Base-by-base conservation (phyloP, 2,113 vertebrate genomes). In the Todiramphus saurophagus region DNA sequence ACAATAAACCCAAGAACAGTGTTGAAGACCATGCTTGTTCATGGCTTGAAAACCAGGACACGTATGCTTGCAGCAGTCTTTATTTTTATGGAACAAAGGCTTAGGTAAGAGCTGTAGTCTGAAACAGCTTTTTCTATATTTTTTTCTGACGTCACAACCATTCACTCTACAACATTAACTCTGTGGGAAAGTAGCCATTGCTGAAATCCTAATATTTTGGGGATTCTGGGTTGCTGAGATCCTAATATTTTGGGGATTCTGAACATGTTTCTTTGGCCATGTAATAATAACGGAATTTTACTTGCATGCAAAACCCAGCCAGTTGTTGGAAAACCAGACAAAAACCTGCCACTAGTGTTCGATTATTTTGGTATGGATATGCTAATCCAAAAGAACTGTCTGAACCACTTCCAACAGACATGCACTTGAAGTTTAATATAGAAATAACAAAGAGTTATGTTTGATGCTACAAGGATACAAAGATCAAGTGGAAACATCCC, bases 101-200 rank as follows among this genome's bases (percentile, higher is more conserved):
- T 41, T 74, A 60, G 9, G 20, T 77, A 74, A 55, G 72, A 76
- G 14, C 85, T 79, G 24, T 73, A 37, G 15, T 27, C 28, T 77
- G 39, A 75, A 69, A 66, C 4, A 56, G 6, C 2, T 70, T 84
- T 88, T 88, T 7, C 9, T 63, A 1, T 72, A 12, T 73, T 66
- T 78, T 76, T 77, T 89, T 81, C 60, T 87, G 18, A 58, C 17
- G 28, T 58, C 21, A 11, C 16, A 55, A 37, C 24, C 8, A 63
- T 50, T 94, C 20, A 60, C 4, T 50, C 33, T 58, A 33, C 4
- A 75, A 7, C 11, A 73, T 51, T 76, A 87, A 31, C 11, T 94
- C 18, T 82, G 7, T 4, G 11, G 11, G 8, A 79, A 58, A 58
- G 20, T 41, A 41, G 3, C 3, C 0, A 0, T 55, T 83, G 53